These are phyloP conservation scores for Channallabes apus DNA, from an alignment of 2,797 vertebrate genomes.

Conservation along the genomic window DNA sequence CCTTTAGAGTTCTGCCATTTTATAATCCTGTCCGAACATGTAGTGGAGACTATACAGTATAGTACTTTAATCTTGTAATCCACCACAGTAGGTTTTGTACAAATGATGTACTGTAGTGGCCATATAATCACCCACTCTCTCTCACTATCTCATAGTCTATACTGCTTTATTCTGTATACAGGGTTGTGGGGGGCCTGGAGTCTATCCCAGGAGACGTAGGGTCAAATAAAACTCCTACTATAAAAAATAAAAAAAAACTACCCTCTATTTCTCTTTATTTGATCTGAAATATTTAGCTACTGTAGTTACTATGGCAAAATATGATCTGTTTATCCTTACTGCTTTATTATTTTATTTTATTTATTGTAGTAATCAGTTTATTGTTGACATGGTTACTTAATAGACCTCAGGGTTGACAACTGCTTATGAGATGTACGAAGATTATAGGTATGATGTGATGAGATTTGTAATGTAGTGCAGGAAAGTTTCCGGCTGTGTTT, in stretches of 20 bases:
- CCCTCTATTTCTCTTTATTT: neutral
- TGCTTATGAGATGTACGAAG: neutral
- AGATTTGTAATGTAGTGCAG: neutral
- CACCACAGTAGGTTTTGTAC: neutral
- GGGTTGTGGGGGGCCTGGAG: too few relatives aligned
- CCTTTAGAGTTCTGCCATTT: neutral
- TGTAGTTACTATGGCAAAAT: slow-evolving; percentile 13
- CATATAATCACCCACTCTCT: neutral
- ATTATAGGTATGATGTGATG: neutral
- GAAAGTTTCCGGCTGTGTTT: neutral
- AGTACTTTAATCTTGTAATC: neutral
- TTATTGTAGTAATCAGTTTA: neutral
- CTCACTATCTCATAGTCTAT: too few relatives aligned
- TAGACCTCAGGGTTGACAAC: neutral
- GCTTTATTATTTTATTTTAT: too few relatives aligned
- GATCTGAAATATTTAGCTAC: neutral
- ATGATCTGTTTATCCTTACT: neutral
- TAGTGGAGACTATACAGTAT: neutral
- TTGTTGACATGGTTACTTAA: neutral
- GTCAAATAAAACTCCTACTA: too few relatives aligned
- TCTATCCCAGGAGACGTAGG: too few relatives aligned
- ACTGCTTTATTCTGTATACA: too few relatives aligned
- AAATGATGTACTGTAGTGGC: neutral
- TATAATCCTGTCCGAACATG: too few relatives aligned
- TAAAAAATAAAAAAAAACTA: too few relatives aligned